These are phyloP conservation scores for Flexamia atlantica DNA, from an alignment of 2,888 invertebrate species.

Conservation along the genomic window DNA sequence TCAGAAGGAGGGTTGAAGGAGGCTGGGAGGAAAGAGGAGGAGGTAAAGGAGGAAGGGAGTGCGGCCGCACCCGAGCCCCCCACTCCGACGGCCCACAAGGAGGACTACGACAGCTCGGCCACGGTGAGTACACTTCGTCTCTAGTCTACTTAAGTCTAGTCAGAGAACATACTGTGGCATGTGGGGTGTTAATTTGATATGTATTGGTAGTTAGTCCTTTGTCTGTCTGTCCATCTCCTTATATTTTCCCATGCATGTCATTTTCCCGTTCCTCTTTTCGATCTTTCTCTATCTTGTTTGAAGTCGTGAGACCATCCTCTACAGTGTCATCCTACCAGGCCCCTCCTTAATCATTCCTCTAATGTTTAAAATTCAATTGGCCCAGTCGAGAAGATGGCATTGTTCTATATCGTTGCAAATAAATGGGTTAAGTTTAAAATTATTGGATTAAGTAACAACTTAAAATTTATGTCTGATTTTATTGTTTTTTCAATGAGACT, in stretches of 20 bases:
- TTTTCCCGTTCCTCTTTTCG: constrained; percentile 38
- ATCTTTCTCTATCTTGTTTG: constrained; percentile 34
- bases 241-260: constrained; percentile 37
- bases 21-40: constrained; percentile 4
- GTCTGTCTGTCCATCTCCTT: constrained; percentile 50
- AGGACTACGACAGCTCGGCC: constrained; percentile 79
- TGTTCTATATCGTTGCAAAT: neutral
- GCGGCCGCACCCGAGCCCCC: constrained; percentile 11
- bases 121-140: constrained; percentile 74
- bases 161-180: constrained; percentile 58
- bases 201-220: constrained; percentile 54
- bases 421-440: no score
- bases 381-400: neutral
- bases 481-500: no score
- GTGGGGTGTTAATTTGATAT: constrained; percentile 50
- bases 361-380: neutral
- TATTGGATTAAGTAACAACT: no score
- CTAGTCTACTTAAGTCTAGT: neutral
- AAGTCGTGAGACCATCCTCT: neutral
- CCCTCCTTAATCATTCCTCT: neutral
- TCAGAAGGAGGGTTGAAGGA: constrained; percentile 20
- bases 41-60: neutral
- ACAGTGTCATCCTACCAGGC: neutral
- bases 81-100: constrained; percentile 71
- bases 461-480: no score